Base-by-base conservation (phyloP, 2,797 vertebrate species). In the Liasis olivaceus region DNA sequence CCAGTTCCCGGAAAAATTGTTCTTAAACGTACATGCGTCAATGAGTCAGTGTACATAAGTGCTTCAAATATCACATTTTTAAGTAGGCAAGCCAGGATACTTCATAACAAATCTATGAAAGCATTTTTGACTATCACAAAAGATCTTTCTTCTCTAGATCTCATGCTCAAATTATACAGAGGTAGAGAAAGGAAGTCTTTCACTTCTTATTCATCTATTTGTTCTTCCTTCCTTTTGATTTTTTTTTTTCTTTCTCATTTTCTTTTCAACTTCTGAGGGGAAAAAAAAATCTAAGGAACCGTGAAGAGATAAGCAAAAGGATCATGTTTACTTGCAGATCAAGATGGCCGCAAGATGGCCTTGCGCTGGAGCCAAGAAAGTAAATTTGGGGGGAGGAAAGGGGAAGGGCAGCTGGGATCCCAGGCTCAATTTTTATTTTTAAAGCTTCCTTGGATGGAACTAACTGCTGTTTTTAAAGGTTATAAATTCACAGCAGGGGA, bases 401-500 rank as follows among this genome's bases (percentile, higher is more conserved):
- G 1, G 31, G 11, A 1, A 60, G 6, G 56, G 54, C 12, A 2
- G 47, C 51, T 77, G 36, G 11, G 22, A n/a, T 54, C 5, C 15
- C 63, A 22, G 63, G 4, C 60, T 42, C 20, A 64, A 11, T 56
- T 42, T 88, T 28, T 51, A 7, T 90, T 26, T 84, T 22, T 60
- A 84, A 90, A 91, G 64, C 89, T 93, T 95, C 89, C 85, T 64
- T 93, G 90, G 93, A 94, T 86, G 91, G 90, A 95, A 89, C 66
- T 72, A 86, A 94, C 26, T 94, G 81, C 90, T 95, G 56, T 17
- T 69, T n/a, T 95, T 95, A 90, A 47, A 0, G 31, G 88, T 89
- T 89, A 87, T 13, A 90, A 93, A 95, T 93, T 95, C 92, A 87
- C 93, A 94, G 95, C 7, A 85, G 93, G 95, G 94, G 88, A 95